Evolutionary conservation across 2,888 invertebrate species (phyloP).

Genomic region (Oscheius sp.): DNA sequence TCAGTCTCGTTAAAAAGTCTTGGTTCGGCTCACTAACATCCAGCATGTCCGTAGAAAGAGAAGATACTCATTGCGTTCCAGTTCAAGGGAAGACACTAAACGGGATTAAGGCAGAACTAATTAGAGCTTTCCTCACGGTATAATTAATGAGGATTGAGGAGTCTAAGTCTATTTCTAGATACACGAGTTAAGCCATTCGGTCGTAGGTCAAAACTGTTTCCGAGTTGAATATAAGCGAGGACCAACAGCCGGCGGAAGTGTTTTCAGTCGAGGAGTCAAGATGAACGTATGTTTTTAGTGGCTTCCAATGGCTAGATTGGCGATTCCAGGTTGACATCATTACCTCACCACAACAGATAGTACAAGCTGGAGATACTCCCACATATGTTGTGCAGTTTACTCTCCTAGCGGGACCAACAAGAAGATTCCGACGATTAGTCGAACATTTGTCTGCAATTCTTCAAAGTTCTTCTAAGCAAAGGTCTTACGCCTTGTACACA

Average conservation of each 20-base stretch:
- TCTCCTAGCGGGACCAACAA: conserved; percentile 64
- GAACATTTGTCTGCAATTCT: conserved; percentile 65
- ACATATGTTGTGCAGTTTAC: conserved; percentile 70
- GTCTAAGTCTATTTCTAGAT: conserved; percentile 76
- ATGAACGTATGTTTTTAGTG: conserved; percentile 57
- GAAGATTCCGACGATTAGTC: conserved; percentile 68
- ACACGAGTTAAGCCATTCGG: conserved; percentile 94
- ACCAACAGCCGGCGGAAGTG: conserved; percentile 79
- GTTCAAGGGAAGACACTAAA: conserved; percentile 95
- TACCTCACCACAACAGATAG: conserved; percentile 50
- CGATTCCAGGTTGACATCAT: conserved; percentile 60
- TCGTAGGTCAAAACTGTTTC: conserved; percentile 97
- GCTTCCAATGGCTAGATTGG: too few relatives aligned
- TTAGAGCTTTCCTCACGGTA: conserved; percentile 96
- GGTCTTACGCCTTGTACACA: conserved; percentile 20
- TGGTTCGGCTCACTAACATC: conserved; percentile 98
- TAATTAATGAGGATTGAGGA: background rate
- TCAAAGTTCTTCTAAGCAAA: conserved; percentile 58
- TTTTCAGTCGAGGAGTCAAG: conserved; percentile 69
- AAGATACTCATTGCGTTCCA: conserved; percentile 93
- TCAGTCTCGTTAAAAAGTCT: conserved; percentile 86
- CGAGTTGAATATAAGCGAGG: conserved; percentile 92
- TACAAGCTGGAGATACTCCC: conserved; percentile 54
- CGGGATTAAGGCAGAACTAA: conserved; percentile 95
- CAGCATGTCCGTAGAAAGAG: conserved; percentile 80